Evolutionary conservation across 1,140 invertebrate genomes (phyloP).

Genomic region (Drosophila trapezifrons): DNA sequence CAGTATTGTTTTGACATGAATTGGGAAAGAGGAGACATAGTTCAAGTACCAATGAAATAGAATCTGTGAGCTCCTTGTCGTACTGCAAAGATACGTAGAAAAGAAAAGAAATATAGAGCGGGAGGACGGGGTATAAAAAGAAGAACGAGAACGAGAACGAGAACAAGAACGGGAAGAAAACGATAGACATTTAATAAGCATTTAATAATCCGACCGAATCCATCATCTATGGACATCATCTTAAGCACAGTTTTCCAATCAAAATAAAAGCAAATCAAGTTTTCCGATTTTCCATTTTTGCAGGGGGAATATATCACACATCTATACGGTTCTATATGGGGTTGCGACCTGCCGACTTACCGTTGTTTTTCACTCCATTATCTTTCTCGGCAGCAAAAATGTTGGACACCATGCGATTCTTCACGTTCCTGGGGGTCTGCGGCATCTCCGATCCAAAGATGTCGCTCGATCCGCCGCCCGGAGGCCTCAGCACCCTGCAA

Average conservation of each 20-base stretch:
- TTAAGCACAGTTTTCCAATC: constrained; percentile 18
- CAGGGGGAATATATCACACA: constrained; percentile 2
- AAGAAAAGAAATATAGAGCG: constrained; percentile 60
- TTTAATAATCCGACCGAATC: constrained; percentile 14
- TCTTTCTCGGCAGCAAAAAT: constrained; percentile 82
- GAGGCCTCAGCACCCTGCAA: constrained; percentile 86
- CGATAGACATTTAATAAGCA: constrained; percentile 51
- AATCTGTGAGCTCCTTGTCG: constrained; percentile 85
- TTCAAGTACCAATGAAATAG: constrained; percentile 84
- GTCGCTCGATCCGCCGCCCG: constrained; percentile 86
- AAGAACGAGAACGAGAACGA: constrained; percentile 39
- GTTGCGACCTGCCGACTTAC: constrained; percentile 47
- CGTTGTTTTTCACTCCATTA: constrained; percentile 76
- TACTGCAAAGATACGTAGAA: constrained; percentile 81
- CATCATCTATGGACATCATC: constrained; percentile 16
- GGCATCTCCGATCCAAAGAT: constrained; percentile 84
- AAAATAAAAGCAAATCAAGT: constrained; percentile 23
- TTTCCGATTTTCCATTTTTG: constrained; percentile 5
- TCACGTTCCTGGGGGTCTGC: constrained; percentile 78
- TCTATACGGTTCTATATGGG: not conserved
- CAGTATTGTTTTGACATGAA: constrained; percentile 28
- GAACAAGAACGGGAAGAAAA: constrained; percentile 47
- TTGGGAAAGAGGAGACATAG: constrained; percentile 29
- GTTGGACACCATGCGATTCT: constrained; percentile 83
- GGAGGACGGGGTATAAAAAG: constrained; percentile 40